Percentiles rank a stretch among this genome's conserved stretches.
Evolutionary conservation across 1,140 invertebrate species (phyloP).

Genomic region (Diploscapter pachys): DNA sequence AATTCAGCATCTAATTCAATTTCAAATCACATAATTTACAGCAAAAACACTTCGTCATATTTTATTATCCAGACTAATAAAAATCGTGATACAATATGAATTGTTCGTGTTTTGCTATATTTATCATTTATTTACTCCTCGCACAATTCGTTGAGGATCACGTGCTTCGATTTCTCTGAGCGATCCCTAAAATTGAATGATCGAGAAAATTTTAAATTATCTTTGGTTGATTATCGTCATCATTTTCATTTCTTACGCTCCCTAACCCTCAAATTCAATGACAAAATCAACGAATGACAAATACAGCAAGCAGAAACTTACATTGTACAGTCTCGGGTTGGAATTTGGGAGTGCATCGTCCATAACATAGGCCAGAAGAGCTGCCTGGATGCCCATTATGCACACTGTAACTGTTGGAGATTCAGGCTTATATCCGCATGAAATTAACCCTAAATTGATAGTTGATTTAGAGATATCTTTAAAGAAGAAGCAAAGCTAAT

Average conservation of each 20-base stretch:
- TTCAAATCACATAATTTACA: too few relatives aligned
- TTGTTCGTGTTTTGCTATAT: too few relatives aligned
- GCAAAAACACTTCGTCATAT: too few relatives aligned
- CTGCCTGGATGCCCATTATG: conserved; percentile 53
- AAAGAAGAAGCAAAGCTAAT: too few relatives aligned
- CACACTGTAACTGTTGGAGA: conserved; percentile 47
- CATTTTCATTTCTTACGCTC: background rate
- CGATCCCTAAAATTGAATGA: conserved; percentile 34
- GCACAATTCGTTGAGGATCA: conserved; percentile 43
- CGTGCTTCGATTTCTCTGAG: conserved; percentile 47
- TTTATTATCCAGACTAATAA: too few relatives aligned
- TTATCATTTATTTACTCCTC: conserved; percentile 11
- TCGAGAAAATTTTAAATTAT: too few relatives aligned
- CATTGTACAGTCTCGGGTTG: conserved; percentile 43
- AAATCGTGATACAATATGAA: too few relatives aligned
- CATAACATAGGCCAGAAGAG: conserved; percentile 46
- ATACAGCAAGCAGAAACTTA: background rate
- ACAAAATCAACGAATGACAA: too few relatives aligned
- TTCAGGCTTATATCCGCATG: conserved; percentile 26
- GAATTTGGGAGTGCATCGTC: conserved; percentile 27
- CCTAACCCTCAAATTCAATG: too few relatives aligned
- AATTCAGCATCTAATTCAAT: too few relatives aligned
- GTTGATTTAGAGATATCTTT: background rate
- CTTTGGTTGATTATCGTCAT: background rate
- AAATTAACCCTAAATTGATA: conserved; percentile 8